These are phyloP conservation scores for Drosophila hamatofila DNA, from an alignment of 2,888 invertebrate genomes.

Conservation along the genomic window DNA sequence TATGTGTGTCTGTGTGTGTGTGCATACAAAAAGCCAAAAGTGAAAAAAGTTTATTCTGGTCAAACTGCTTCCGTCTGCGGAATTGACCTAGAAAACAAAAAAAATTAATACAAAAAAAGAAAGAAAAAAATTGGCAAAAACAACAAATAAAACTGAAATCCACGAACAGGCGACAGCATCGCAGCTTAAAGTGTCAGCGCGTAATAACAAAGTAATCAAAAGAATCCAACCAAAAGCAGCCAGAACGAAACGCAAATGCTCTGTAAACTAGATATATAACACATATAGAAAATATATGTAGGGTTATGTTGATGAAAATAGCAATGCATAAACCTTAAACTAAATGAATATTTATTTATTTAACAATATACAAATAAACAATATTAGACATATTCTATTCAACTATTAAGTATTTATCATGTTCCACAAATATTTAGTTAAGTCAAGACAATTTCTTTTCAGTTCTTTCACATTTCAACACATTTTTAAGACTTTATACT, in stretches of 20 bases:
- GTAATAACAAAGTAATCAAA: slow-evolving; percentile 56
- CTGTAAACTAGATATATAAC: background rate
- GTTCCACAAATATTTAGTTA: background rate
- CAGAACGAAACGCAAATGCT: slow-evolving; percentile 22
- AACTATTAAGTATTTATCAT: background rate
- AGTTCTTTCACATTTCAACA: slow-evolving; percentile 1
- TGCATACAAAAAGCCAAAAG: slow-evolving; percentile 58
- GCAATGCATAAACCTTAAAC: background rate
- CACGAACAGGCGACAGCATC: slow-evolving; percentile 39
- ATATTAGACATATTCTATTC: background rate
- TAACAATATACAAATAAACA: background rate
- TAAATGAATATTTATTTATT: background rate
- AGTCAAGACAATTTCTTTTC: background rate
- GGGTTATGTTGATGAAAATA: too few species aligned
- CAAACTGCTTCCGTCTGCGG: slow-evolving; percentile 73
- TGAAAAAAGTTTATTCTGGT: slow-evolving; percentile 75
- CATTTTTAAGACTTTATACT: slow-evolving; percentile 2
- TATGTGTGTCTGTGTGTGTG: slow-evolving; percentile 4
- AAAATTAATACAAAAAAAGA: slow-evolving; percentile 64
- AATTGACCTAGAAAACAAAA: slow-evolving; percentile 74
- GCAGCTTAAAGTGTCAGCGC: slow-evolving; percentile 65
- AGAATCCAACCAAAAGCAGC: slow-evolving; percentile 7
- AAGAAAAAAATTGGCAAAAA: background rate
- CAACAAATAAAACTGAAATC: slow-evolving; percentile 47
- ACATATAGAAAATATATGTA: background rate